A percentile compares a stretch with the other conserved stretches of the same genome.
Evolutionary conservation across 2,797 vertebrate species (phyloP).

Genomic region (Rallus crepitans): DNA sequence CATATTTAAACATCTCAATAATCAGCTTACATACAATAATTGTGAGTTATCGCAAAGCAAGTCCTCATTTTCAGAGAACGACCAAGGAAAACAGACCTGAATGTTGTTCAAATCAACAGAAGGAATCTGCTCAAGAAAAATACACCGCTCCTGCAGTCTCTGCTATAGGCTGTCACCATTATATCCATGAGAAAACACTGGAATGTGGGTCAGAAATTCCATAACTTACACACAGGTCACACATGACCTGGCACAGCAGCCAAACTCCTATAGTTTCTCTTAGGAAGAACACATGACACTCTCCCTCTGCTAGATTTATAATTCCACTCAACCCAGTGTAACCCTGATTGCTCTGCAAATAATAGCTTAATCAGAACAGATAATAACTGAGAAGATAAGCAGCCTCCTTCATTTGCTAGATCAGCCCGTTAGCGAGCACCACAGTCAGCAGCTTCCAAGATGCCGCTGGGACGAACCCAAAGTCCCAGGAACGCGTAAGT

Average conservation of each 20-base stretch:
- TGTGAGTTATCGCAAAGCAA: background rate
- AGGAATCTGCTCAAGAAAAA: background rate
- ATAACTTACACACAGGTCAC: constrained; percentile 5
- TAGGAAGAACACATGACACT: background rate
- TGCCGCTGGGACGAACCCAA: background rate
- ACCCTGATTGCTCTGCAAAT: background rate
- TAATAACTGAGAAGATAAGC: background rate
- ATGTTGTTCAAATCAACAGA: background rate
- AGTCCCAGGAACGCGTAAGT: constrained; percentile 37
- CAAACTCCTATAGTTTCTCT: background rate
- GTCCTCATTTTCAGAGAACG: background rate
- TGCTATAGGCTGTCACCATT: background rate
- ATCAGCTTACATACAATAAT: background rate
- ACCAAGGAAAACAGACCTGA: background rate
- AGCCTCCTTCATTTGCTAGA: background rate
- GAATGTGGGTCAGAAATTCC: constrained; percentile 61
- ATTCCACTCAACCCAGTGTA: background rate
- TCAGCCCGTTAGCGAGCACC: background rate
- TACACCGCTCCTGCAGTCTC: background rate
- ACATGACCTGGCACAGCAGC: constrained; percentile 48
- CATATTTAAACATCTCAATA: background rate
- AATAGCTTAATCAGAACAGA: background rate
- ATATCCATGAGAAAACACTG: constrained; percentile 1
- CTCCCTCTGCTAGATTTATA: background rate
- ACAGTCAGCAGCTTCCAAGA: background rate